phyloP scores from a whole-genome alignment of 2,113 vertebrate genomes.

The Phalacrocorax pelagicus region DNA sequence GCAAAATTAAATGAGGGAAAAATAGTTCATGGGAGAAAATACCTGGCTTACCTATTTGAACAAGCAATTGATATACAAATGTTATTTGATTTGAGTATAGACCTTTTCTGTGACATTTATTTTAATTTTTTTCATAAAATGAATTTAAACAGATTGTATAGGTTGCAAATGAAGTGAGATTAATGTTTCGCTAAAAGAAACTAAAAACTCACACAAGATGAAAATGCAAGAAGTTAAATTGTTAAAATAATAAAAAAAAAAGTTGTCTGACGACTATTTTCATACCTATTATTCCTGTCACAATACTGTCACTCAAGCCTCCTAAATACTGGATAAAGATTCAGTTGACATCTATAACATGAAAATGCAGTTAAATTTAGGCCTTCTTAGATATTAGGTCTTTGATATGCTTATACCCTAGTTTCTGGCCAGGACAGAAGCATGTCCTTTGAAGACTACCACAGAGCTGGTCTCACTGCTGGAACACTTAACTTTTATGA shows the following conservation, averaged over 20 bases:
- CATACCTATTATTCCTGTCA: neutral
- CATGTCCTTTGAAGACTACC: conserved; percentile 75
- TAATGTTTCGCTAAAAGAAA: neutral
- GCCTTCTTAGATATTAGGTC: conserved; percentile 56
- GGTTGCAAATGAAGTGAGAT: neutral
- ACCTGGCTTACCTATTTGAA: neutral
- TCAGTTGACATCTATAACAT: neutral
- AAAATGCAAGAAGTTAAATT: neutral
- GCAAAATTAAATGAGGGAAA: neutral
- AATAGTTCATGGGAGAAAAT: neutral
- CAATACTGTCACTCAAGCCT: neutral
- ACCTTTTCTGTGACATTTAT: neutral
- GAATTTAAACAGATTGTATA: neutral
- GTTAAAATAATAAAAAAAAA: neutral
- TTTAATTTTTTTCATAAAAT: neutral
- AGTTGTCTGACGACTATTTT: neutral
- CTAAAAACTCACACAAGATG: neutral
- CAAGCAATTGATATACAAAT: neutral
- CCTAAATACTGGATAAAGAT: neutral
- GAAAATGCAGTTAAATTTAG: conserved; percentile 68
- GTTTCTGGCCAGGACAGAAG: conserved; percentile 61
- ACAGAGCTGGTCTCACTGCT: conserved; percentile 76
- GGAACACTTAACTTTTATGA: conserved; percentile 87
- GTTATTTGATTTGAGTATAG: neutral
- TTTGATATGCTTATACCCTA: conserved; percentile 75